phyloP scores from a whole-genome alignment of 2,888 invertebrate species.

The Altica lythri region DNA sequence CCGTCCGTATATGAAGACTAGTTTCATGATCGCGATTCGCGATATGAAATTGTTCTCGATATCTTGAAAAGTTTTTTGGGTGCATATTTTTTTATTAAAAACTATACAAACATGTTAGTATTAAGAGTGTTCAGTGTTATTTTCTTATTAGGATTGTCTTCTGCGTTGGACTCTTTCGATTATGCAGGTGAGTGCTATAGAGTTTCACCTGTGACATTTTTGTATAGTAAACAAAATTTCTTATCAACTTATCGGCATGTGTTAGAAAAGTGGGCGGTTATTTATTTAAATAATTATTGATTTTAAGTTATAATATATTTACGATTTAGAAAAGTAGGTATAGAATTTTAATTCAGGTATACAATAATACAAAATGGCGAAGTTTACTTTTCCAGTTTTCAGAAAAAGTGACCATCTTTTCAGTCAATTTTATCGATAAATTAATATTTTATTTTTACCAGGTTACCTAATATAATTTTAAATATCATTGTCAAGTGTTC shows the following conservation, averaged over 20 bases:
- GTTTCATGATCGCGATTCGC: conserved; percentile 36
- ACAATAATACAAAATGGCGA: conserved; percentile 38
- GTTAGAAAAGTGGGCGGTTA: background rate
- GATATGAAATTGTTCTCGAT: conserved; percentile 37
- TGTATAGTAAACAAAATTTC: conserved; percentile 25
- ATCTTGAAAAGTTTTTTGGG: conserved; percentile 39
- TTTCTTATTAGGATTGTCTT: conserved; percentile 40
- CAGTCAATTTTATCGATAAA: conserved; percentile 4
- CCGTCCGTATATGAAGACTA: conserved; percentile 39
- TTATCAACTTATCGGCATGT: conserved; percentile 1
- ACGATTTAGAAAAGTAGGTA: background rate
- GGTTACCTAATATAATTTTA: too few species aligned
- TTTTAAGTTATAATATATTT: background rate
- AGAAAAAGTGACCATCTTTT: conserved; percentile 15
- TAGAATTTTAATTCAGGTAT: conserved; percentile 30
- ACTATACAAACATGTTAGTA: conserved; percentile 40
- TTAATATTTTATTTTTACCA: too few species aligned
- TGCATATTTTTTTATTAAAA: conserved; percentile 34
- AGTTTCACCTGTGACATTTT: conserved; percentile 37
- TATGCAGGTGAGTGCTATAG: conserved; percentile 41
- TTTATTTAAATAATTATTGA: background rate
- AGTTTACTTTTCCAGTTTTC: conserved; percentile 24
- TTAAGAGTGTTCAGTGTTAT: conserved; percentile 39
- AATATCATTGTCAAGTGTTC: too few species aligned
- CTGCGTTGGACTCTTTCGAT: conserved; percentile 38